These are phyloP conservation scores for Megalonaias nervosa DNA, from an alignment of 1,140 invertebrate species.

Conservation along the genomic window DNA sequence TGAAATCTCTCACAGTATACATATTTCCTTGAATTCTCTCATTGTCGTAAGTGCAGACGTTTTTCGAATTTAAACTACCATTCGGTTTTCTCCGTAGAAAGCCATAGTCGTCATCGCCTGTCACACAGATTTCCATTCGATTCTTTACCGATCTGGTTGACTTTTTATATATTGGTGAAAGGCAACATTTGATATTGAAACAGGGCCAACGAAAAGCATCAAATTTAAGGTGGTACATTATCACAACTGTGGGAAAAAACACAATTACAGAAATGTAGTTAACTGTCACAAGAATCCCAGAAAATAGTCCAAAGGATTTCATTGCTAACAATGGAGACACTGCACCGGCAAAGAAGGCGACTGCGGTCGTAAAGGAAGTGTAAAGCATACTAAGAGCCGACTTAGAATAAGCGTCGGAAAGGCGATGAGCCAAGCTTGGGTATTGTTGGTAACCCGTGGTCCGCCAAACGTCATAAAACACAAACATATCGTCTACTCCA, in stretches of 20 bases:
- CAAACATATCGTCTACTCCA: slow-evolving; percentile 57
- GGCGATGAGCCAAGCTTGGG: slow-evolving; percentile 42
- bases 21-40: not conserved
- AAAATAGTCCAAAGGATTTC: slow-evolving; percentile 58
- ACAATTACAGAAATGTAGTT: slow-evolving; percentile 61
- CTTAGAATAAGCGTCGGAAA: slow-evolving; percentile 47
- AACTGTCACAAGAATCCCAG: slow-evolving; percentile 54
- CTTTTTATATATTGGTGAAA: not conserved
- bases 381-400: slow-evolving; percentile 52
- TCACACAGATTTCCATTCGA: not conserved
- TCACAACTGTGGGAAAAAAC: slow-evolving; percentile 58
- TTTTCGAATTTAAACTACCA: not conserved
- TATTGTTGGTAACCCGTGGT: slow-evolving; percentile 40
- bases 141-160: not conserved
- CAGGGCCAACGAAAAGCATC: slow-evolving; percentile 42
- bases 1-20: slow-evolving; percentile 4
- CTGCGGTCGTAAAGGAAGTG: slow-evolving; percentile 59
- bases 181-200: slow-evolving; percentile 3
- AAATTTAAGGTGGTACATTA: slow-evolving; percentile 51
- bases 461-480: slow-evolving; percentile 58
- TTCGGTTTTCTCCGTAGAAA: not conserved
- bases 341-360: slow-evolving; percentile 56
- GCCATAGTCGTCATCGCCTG: not conserved
- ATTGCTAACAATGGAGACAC: slow-evolving; percentile 54
- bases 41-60: not conserved